Percentiles rank a stretch among this genome's conserved stretches.
Conservation (phyloP, 2,888 invertebrate species). For the Brachyptera risi region DNA sequence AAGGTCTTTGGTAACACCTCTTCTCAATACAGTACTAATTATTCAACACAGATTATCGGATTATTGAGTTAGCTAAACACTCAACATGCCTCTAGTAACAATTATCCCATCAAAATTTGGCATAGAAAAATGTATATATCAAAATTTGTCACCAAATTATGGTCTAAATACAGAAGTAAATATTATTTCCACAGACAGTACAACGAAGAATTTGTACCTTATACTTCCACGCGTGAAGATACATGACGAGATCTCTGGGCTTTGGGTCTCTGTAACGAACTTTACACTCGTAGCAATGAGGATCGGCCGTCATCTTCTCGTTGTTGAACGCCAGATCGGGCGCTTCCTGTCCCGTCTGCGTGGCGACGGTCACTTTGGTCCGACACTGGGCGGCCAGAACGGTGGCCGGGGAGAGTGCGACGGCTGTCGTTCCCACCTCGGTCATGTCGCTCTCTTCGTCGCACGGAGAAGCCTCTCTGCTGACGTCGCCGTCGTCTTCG, state of each 20-base stretch:
- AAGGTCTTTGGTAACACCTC: no score
- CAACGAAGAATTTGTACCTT: no score
- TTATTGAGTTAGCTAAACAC: no score
- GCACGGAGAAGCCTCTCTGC: slow-evolving; percentile 65
- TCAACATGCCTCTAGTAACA: no score
- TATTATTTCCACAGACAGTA: no score
- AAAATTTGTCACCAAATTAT: neutral
- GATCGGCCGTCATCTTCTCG: slow-evolving; percentile 73
- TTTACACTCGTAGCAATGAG: slow-evolving; percentile 90
- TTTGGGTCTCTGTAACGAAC: slow-evolving; percentile 88
- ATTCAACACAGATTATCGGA: no score
- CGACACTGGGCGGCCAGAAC: slow-evolving; percentile 44
- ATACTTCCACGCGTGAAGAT: slow-evolving; percentile 92
- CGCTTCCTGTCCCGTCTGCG: slow-evolving; percentile 78
- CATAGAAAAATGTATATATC: no score
- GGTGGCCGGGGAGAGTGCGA: slow-evolving; percentile 31
- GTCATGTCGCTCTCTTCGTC: slow-evolving; percentile 46
- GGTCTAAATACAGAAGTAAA: neutral
- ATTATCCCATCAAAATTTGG: no score
- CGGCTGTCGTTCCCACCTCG: slow-evolving; percentile 38
- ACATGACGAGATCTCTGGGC: slow-evolving; percentile 90
- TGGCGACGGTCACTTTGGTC: slow-evolving; percentile 65
- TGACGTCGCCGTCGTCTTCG: slow-evolving; percentile 30
- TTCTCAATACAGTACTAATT: no score
- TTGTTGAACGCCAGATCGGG: slow-evolving; percentile 62